Conservation (phyloP, 2,797 vertebrate genomes). For the Myotis vivesi region DNA sequence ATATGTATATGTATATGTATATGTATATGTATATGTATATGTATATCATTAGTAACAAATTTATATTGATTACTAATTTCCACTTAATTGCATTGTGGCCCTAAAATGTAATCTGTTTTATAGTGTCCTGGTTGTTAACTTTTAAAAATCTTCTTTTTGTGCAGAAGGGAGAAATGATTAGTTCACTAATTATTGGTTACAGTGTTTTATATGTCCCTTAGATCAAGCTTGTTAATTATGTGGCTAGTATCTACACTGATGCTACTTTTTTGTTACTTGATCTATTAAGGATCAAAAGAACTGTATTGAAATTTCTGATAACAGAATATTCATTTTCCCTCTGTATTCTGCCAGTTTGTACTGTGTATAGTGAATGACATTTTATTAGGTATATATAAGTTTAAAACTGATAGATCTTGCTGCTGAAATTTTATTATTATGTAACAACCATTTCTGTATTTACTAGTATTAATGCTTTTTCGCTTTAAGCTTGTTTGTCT, state of each 20-base stretch:
- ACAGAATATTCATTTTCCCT: background rate
- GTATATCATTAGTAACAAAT: background rate
- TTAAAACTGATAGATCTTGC: background rate
- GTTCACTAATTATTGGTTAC: background rate
- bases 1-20: background rate
- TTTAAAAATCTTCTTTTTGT: slow-evolving; percentile 3
- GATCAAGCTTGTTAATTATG: slow-evolving; percentile 20
- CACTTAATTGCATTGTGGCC: background rate
- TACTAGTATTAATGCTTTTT: background rate
- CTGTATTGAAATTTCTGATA: background rate
- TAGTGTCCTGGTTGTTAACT: background rate
- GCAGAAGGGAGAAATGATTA: background rate
- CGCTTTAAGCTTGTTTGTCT: slow-evolving; percentile 1
- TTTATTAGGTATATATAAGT: background rate
- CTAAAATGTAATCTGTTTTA: background rate
- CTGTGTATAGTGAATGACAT: background rate
- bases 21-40: background rate
- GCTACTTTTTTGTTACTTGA: background rate
- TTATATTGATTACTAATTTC: background rate
- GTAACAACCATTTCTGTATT: background rate
- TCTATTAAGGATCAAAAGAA: background rate
- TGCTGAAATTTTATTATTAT: background rate
- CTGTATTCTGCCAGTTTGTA: background rate
- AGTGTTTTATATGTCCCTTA: background rate
- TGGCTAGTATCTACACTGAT: background rate